Base-by-base conservation (phyloP, 2,113 vertebrate species). In the Recurvirostra avosetta region DNA sequence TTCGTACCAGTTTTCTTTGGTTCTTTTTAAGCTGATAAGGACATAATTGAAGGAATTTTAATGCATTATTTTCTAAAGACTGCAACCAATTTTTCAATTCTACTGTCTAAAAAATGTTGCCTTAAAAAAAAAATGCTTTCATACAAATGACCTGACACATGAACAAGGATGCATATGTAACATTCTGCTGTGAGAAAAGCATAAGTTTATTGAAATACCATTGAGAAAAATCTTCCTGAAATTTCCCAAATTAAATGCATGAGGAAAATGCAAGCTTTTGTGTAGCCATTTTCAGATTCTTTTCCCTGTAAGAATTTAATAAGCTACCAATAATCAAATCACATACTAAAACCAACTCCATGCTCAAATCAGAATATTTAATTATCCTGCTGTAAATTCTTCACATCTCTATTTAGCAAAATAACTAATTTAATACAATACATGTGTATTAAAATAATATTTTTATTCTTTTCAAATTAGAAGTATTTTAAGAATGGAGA, bases 11-110 rank as follows among this genome's bases (percentile, higher is more conserved):
- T 88, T 94, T 96, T 91, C 95, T 96, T 96, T 96, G 72, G 90
- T 96, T 92, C 87, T 96, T 95, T 94, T 78, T 72, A 96, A 97
- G 94, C 88, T 93, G 88, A 96, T 95, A 96, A 86, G 89, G 68
- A 94, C 43, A 55, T 85, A 95, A 77, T 74, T 70, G 83, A 63
- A 97, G 94, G 86, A 92, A 91, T 96, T 85, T 77, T 91, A 83
- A 91, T 95, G 86, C 84, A 45, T 92, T 43, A 67, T 93, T 97
- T 91, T 73, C 77, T 85, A 86, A 95, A 90, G 89, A 92, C 89
- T 95, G 88, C 32, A 93, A 90, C 58, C 62, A 76, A 86, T 95
- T 79, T 96, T 95, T 66, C 36, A 88, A 22, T 83, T 88, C 66
- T 72, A 50, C 77, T 79, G 16, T 62, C 77, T 76, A 45, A 77